phyloP scores from a whole-genome alignment of 2,113 vertebrate genomes.

The Bufo gargarizans region DNA sequence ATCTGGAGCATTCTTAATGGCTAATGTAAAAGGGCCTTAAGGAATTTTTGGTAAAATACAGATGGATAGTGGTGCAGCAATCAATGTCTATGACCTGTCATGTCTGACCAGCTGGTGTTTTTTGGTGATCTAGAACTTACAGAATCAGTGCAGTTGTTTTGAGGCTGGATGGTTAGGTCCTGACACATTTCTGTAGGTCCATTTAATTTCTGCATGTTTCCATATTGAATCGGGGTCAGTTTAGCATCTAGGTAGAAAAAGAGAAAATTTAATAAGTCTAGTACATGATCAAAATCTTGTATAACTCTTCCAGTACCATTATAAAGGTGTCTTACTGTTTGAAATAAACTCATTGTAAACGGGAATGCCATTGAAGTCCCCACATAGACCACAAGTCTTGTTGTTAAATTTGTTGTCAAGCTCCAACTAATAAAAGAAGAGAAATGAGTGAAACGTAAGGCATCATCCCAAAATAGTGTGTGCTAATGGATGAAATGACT shows the following conservation, averaged over 20 bases:
- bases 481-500: not conserved
- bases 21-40: no score
- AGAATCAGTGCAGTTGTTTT: constrained; percentile 59
- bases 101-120: not conserved
- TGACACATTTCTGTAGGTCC: constrained; percentile 70
- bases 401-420: constrained; percentile 72
- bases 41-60: no score
- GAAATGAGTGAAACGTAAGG: not conserved
- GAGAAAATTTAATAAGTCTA: not conserved
- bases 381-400: constrained; percentile 81
- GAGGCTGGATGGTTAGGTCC: constrained; percentile 54
- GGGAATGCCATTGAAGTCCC: constrained; percentile 77
- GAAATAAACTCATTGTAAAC: constrained; percentile 73
- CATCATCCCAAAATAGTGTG: not conserved
- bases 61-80: no score
- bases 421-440: constrained; percentile 70
- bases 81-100: not conserved
- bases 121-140: constrained; percentile 55
- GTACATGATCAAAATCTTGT: not conserved
- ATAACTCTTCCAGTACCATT: not conserved
- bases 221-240: constrained; percentile 63
- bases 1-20: no score
- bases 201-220: constrained; percentile 67
- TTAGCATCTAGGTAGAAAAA: constrained; percentile 61
- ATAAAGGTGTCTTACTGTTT: constrained; percentile 65